Evolutionary conservation across 2,797 vertebrate species (phyloP).

Genomic region (Lates japonicus): DNA sequence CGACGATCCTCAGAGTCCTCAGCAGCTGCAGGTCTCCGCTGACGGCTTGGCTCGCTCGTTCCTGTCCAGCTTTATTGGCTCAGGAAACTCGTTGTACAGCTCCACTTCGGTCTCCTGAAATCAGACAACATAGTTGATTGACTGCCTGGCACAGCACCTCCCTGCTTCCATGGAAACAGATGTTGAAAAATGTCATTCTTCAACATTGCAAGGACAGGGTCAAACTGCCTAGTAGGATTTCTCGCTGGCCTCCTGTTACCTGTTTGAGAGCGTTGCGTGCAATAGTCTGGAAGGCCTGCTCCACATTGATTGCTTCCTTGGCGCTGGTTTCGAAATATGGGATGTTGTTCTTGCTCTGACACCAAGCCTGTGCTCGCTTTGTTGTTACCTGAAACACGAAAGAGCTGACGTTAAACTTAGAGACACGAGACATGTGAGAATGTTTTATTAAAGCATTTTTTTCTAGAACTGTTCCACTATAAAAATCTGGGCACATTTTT

Average conservation of each 20-base stretch:
- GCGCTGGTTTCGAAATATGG: conserved; percentile 99
- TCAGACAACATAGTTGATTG: conserved; percentile 12
- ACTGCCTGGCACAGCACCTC: neutral
- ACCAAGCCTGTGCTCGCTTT: conserved; percentile 98
- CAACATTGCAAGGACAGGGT: neutral
- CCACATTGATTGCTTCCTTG: conserved; percentile 99
- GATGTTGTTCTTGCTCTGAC: conserved; percentile 99
- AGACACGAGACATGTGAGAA: neutral
- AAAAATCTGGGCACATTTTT: neutral
- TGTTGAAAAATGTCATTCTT: neutral
- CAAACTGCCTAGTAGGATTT: neutral
- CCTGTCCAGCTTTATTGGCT: conserved; percentile 98
- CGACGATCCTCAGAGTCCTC: conserved; percentile 84
- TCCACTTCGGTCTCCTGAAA: conserved; percentile 98
- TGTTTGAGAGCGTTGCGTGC: conserved; percentile 99
- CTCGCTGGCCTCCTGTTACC: conserved; percentile 78
- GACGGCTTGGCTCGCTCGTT: conserved; percentile 94
- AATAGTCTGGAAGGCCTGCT: conserved; percentile 99
- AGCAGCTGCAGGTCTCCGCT: conserved; percentile 97
- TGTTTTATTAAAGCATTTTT: neutral
- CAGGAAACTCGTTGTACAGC: conserved; percentile 99
- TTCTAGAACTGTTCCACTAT: neutral
- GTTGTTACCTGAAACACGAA: conserved; percentile 92
- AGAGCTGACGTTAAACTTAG: neutral
- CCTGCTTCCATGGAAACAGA: neutral